phyloP scores from a whole-genome alignment of 1,140 invertebrate species.

The Ips nitidus region DNA sequence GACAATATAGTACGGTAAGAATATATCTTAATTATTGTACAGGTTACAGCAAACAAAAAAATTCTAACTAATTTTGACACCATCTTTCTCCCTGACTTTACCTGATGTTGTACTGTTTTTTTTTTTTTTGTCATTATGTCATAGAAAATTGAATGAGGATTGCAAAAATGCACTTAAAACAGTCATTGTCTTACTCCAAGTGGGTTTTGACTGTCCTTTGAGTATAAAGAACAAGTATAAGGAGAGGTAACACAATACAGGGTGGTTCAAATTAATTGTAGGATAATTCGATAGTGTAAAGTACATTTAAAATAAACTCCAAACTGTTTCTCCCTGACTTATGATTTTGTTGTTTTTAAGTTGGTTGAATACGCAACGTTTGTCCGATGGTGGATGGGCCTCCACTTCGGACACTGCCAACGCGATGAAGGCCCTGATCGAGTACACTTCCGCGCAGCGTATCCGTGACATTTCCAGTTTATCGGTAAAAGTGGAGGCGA shows the following conservation, averaged over 20 bases:
- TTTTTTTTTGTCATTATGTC: too few species aligned
- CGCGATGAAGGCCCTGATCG: conserved; percentile 85
- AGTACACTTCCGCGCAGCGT: conserved; percentile 83
- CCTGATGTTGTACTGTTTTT: too few species aligned
- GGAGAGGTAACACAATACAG: too few species aligned
- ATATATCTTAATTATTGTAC: not conserved
- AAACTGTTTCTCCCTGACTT: not conserved
- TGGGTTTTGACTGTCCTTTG: too few species aligned
- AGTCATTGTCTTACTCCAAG: too few species aligned
- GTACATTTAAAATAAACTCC: not conserved
- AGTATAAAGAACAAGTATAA: too few species aligned
- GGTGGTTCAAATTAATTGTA: too few species aligned
- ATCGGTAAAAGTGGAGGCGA: conserved; percentile 79
- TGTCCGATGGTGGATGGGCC: conserved; percentile 92
- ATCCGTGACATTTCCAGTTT: conserved; percentile 86
- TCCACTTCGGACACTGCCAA: conserved; percentile 89
- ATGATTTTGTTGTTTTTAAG: conserved; percentile 42
- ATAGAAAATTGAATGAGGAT: too few species aligned
- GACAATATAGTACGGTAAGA: conserved; percentile 72
- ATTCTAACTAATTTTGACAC: too few species aligned
- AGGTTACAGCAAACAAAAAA: not conserved
- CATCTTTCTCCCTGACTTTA: too few species aligned
- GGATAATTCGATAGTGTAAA: too few species aligned
- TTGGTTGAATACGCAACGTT: conserved; percentile 89
- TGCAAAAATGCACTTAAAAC: too few species aligned